Evolutionary conservation across 2,113 vertebrate species (phyloP).

Genomic region (Sylvia atricapilla): DNA sequence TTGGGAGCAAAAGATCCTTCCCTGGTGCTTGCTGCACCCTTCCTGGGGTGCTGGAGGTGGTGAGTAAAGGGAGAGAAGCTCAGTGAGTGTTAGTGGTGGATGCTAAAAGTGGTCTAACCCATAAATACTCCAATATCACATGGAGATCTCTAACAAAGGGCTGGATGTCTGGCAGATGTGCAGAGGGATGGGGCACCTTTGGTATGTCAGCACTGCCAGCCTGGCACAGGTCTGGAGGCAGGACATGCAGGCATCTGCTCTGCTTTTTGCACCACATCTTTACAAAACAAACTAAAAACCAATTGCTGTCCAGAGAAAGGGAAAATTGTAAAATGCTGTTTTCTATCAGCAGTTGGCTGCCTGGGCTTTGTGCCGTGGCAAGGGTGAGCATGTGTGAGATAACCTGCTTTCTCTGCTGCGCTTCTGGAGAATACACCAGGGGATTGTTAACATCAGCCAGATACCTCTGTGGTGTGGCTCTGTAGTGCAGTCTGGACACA

Average conservation of each 20-base stretch:
- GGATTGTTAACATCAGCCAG: slow-evolving; percentile 32
- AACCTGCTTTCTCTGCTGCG: neutral
- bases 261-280: neutral
- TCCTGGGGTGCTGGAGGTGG: slow-evolving; percentile 42
- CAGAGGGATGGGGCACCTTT: neutral
- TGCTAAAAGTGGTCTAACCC: neutral
- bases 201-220: neutral
- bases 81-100: neutral
- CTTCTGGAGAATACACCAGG: neutral
- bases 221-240: neutral
- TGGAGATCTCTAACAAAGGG: neutral
- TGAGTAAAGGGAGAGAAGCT: neutral
- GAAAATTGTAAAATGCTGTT: neutral
- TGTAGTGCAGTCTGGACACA: neutral
- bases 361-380: neutral
- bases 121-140: fast-evolving
- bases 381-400: slow-evolving; percentile 14
- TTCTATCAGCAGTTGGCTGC: neutral
- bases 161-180: neutral
- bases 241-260: neutral
- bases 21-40: neutral
- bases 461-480: neutral
- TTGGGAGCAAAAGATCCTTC: slow-evolving; percentile 56
- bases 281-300: neutral
- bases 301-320: neutral